Conservation (phyloP, 1,140 invertebrate genomes). For the Aporrectodea caliginosa region DNA sequence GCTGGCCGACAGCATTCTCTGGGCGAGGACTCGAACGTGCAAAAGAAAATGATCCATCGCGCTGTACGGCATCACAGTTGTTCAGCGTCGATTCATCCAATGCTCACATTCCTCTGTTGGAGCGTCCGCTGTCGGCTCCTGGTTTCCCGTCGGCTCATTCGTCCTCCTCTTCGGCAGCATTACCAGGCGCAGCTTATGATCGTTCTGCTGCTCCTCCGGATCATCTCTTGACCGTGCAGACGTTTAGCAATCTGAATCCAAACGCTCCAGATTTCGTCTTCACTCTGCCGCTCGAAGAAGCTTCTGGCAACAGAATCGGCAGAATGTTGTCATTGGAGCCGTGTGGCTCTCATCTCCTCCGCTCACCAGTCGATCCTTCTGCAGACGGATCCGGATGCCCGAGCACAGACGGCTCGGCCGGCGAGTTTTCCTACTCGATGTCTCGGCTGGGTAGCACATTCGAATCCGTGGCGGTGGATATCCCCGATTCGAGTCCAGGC, state of each 20-base stretch:
- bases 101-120: background rate
- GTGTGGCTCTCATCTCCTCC: background rate
- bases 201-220: background rate
- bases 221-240: background rate
- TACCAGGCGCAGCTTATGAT: no score
- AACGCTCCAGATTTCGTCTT: background rate
- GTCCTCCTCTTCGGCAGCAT: background rate
- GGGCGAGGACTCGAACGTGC: no score
- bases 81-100: background rate
- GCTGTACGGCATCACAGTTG: background rate
- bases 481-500: no score
- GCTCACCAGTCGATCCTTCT: background rate
- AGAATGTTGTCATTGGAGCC: no score
- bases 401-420: no score
- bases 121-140: background rate
- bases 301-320: background rate
- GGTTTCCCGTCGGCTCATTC: background rate
- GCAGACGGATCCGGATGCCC: background rate
- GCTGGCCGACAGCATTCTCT: no score
- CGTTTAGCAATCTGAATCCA: background rate
- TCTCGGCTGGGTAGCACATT: no score
- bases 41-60: background rate
- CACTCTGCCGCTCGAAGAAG: background rate
- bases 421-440: no score
- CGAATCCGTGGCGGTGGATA: no score